Evolutionary conservation across 2,888 invertebrate species (phyloP).

Genomic region (Synergus umbraculus): DNA sequence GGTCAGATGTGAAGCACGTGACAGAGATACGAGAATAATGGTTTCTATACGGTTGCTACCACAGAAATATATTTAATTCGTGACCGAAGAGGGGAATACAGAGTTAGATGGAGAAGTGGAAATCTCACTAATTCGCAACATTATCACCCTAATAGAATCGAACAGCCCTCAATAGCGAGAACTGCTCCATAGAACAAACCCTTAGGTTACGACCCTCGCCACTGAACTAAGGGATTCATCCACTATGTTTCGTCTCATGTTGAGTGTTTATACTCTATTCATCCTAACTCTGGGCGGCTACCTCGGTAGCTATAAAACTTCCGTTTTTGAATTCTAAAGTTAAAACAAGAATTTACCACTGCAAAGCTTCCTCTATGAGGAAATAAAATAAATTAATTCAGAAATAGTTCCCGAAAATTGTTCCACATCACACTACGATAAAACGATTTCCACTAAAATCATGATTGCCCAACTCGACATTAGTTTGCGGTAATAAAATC

Average conservation of each 20-base stretch:
- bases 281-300: not conserved
- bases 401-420: too few relatives aligned
- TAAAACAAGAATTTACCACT: too few relatives aligned
- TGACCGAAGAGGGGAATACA: conserved; percentile 45
- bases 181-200: conserved; percentile 65
- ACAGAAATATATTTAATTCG: conserved; percentile 61
- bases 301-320: not conserved
- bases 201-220: conserved; percentile 63
- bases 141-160: conserved; percentile 74
- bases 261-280: conserved; percentile 12
- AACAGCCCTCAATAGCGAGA: conserved; percentile 69
- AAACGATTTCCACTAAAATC: too few relatives aligned
- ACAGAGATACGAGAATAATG: conserved; percentile 34
- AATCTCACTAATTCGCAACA: conserved; percentile 75
- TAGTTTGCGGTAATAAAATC: not conserved
- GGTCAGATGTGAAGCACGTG: conserved; percentile 34
- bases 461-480: not conserved
- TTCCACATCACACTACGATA: too few relatives aligned
- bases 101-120: conserved; percentile 61
- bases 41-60: conserved; percentile 25
- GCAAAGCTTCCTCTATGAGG: too few relatives aligned
- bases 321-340: too few relatives aligned
- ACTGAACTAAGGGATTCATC: conserved; percentile 71
- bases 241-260: conserved; percentile 57
- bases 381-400: too few relatives aligned